Evolutionary conservation across 2,113 vertebrate species (phyloP), one percentile per base, ranked within the genome.

Genomic region (Picathartes gymnocephalus): DNA sequence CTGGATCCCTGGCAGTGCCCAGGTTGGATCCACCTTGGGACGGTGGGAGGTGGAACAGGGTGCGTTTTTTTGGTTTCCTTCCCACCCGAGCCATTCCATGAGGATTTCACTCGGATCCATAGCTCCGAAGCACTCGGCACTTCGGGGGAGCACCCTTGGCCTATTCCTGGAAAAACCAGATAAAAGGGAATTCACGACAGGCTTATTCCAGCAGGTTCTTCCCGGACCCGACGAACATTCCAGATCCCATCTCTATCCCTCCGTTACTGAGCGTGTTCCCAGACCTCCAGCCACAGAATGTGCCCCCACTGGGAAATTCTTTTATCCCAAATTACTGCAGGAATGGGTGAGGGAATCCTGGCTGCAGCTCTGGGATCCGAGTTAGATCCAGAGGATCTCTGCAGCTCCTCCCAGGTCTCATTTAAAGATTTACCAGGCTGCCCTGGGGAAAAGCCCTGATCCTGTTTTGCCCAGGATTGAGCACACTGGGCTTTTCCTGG

Each of bases 51-150:
- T 65, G 56, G 42, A 24, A 24, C n/a, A 11, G 0, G 12, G 9
- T 50, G 44, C n/a, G 21, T 7, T 33, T 77, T 48, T 25, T 20
- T 11, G 22, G 12, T 76, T 47, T 11, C 24, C 8, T 42, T 42
- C 54, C 30, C 4, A 7, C 17, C 28, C 42, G 27, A 8, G 0
- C 3, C 66, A 10, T 71, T 44, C 45, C 81, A 31, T 25, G 37
- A 21, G 80, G 47, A 21, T 83, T 61, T 25, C 8, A 5, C 13
- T 61, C 11, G 1, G 20, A 3, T 19, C 35, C 37, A 7, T 2
- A 4, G 24, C 54, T 35, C 35, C 0, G 1, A 3, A 50, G 44
- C 23, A 4, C 30, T 1, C 0, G 2, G 14, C 28, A 7, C 19
- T 15, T 15, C 0, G 0, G 30, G 53, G 35, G 3, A 28, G 35